Base-by-base conservation (phyloP, 2,888 invertebrate genomes). In the Nemurella pictetii region DNA sequence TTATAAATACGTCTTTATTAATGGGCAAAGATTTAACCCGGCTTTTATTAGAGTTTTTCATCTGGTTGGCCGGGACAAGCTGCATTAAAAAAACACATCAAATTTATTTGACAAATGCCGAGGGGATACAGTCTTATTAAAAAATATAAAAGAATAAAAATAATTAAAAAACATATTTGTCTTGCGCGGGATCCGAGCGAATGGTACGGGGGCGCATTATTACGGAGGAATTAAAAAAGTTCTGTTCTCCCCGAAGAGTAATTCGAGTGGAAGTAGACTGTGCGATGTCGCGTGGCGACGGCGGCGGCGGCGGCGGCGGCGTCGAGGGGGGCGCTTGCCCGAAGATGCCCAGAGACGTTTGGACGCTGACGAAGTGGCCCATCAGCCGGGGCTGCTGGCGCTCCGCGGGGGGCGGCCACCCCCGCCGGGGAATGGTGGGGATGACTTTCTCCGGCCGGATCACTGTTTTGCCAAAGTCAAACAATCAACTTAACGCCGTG, bases 1-100 rank as follows among this genome's bases (percentile, higher is more conserved):
- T 86, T 86, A 86, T 86, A 86, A 86, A 86, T 85, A 86, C 84
- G 85, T 80, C 80, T 84, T 77, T 85, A 86, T 84, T 85, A 86
- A 86, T 86, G 83, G 85, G 26, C 81, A 81, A 81, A 81, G 81
- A 81, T 81, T 81, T 81, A 81, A 81, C 81, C 81, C 81, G 55
- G 36, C n/a, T 81, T 81, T 81, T 81, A 81, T 81, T 81, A 81
- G 81, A 81, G 81, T 81, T 81, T 81, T 81, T 81, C 81, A 81
- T 81, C 35, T 81, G 81, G 81, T 36, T 81, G 20, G 36, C 36
- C 55, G 81, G 81, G 81, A 81, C 81, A 81, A 2, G 81, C 55
- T 55, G 81, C 81, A 81, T 81, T 81, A 81, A 81, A 81, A 35
- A 81, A 81, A 81, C 81, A 81, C 81, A 81, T 81, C 81, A 81